Evolutionary conservation across 1,140 invertebrate species (phyloP), one percentile per base, ranked within the genome.

Genomic region (Drosophila kohkoa): DNA sequence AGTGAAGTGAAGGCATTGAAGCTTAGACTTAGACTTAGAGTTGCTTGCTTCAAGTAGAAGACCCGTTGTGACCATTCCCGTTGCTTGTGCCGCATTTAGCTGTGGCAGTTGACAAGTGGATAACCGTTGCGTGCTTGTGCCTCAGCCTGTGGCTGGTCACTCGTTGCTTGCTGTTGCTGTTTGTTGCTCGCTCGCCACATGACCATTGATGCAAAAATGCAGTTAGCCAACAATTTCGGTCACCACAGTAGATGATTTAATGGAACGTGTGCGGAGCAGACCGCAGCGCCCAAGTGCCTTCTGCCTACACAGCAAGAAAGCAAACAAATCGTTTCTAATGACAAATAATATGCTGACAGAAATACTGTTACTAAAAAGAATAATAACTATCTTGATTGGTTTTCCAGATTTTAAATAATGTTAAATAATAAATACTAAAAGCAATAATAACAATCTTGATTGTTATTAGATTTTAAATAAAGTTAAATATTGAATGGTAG

Each of bases 161-260:
- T 32, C 20, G 20, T 25, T 25, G 20, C 20, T 25, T 25, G 3
- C 20, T 25, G 20, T 25, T 25, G 20, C 20, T 25, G 20, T 25
- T 25, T 25, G 20, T 25, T 32, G 32, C 66, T 15, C 15, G 30
- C 55, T 13, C 20, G 46, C 54, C 64, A 70, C 77, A 81, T 81
- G 62, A 65, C 76, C 82, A 80, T 80, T 88, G 83, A 88, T 88
- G 83, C 80, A 87, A 82, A 88, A 82, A 81, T 88, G 77, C 82
- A 83, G 82, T 87, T 87, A 87, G 77, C 57, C 77, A 65, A 52
- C 49, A 64, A 64, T 63, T 78, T 83, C 51, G 73, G 52, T 43
- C 41, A 43, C 11, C 41, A 10, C 52, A 46, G 67, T 75, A 49
- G 82, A 74, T 82, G 75, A 87, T 80, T 87, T 77, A 87, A 87